Base-by-base conservation (phyloP, 2,888 invertebrate genomes). In the Trichacis sp. region DNA sequence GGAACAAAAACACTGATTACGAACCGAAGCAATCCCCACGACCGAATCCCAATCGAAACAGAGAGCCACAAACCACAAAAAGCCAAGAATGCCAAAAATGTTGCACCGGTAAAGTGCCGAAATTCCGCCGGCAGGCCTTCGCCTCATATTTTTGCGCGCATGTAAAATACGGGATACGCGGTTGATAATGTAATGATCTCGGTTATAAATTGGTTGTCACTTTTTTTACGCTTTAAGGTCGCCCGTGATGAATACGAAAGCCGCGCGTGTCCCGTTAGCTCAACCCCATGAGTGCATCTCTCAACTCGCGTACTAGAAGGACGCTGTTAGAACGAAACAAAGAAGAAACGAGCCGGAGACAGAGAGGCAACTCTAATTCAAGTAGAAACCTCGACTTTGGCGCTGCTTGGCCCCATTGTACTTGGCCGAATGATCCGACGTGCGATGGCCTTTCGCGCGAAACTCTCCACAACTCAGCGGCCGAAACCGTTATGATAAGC, bases 401-500 rank as follows among this genome's bases (percentile, higher is more conserved):
- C 64, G 61, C 65, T n/a, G n/a, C 67, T 67, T 63, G 53, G 69
- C 64, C 62, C 64, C 48, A 63, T 56, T 62, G 54, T 66, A 51
- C 61, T 49, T 40, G 43, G 59, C 45, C 69, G 64, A 68, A 71
- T 66, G 63, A 72, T 73, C 73, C 68, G 74, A 74, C 72, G 73
- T 74, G 63, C 73, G 70, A 72, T 74, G 73, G 65, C 69, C 68
- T 63, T 64, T 55, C 29, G 18, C 43, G 46, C 54, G 61, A 51
- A 56, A 56, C 60, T 58, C 64, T 54, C 69, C 56, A 64, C 70
- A 71, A 77, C 76, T 77, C 75, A 77, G 73, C 76, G 71, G 71
- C 73, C n/a, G n/a, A 68, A 69, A 78, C 82, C 82, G 82, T 81
- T 82, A 82, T 80, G 77, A 81, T 81, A 79, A 81, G 78, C 82